A percentile compares a stretch with the other conserved stretches of the same genome.
Evolutionary conservation across 2,888 invertebrate genomes (phyloP).

Genomic region (Pterobdella sp.): DNA sequence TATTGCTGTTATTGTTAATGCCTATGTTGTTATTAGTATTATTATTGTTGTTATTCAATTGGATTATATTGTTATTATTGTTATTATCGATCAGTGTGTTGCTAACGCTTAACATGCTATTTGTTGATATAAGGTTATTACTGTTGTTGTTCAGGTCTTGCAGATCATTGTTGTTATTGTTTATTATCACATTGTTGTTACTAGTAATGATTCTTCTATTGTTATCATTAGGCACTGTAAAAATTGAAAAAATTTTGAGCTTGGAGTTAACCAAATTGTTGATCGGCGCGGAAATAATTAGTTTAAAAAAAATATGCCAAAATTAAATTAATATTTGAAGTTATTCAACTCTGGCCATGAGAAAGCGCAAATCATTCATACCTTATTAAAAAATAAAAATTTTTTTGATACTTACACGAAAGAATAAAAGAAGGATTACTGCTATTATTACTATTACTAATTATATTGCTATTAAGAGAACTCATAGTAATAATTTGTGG

Average conservation of each 20-base stretch:
- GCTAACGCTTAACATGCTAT: too few relatives aligned
- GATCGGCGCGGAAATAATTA: too few relatives aligned
- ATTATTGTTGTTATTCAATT: constrained; percentile 1
- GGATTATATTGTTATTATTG: neutral
- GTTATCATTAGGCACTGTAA: constrained; percentile 6
- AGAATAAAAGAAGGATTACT: neutral
- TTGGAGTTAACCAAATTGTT: too few relatives aligned
- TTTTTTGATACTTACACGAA: neutral
- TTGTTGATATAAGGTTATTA: neutral
- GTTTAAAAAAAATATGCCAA: neutral
- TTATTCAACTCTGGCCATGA: too few relatives aligned
- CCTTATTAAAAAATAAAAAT: neutral
- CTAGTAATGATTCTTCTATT: neutral
- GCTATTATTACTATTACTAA: neutral
- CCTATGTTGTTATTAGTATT: neutral
- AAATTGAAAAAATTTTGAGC: too few relatives aligned
- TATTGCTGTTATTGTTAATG: constrained; percentile 14
- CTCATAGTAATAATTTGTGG: constrained; percentile 5
- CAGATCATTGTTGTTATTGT: neutral
- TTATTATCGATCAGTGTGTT: too few relatives aligned
- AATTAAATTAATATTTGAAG: neutral
- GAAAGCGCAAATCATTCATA: too few relatives aligned
- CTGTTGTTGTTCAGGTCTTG: neutral
- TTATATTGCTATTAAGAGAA: constrained; percentile 13
- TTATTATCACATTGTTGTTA: neutral